Conservation (phyloP, 2,888 invertebrate genomes). For the Philopedon plagiatum region DNA sequence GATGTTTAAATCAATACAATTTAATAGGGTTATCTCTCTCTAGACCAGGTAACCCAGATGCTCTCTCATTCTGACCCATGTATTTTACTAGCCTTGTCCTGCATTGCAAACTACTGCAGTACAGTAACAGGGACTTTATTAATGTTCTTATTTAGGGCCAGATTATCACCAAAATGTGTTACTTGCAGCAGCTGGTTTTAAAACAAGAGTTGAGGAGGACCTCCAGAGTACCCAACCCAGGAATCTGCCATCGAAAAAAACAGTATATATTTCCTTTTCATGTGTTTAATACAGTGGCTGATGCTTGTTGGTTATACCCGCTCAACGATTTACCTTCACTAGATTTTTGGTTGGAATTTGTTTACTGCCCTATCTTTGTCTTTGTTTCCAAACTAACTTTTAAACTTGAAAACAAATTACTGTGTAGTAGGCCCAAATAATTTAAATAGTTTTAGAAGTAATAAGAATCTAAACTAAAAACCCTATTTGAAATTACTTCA, state of each 20-base stretch:
- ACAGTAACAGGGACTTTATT: slow-evolving; percentile 60
- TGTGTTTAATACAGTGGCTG: slow-evolving; percentile 70
- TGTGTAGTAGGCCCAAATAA: too few relatives aligned
- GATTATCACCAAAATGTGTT: slow-evolving; percentile 68
- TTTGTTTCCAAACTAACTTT: slow-evolving; percentile 23
- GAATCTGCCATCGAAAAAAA: slow-evolving; percentile 64
- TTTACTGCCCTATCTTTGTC: slow-evolving; percentile 64
- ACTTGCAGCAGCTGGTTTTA: slow-evolving; percentile 68
- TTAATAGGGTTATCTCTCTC: slow-evolving; percentile 66
- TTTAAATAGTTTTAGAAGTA: too few relatives aligned
- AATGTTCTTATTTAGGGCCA: slow-evolving; percentile 63
- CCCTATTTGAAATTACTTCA: too few relatives aligned
- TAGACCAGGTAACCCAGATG: slow-evolving; percentile 63
- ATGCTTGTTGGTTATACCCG: slow-evolving; percentile 71
- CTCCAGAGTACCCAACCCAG: slow-evolving; percentile 58
- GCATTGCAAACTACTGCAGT: slow-evolving; percentile 67
- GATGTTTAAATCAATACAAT: slow-evolving; percentile 68
- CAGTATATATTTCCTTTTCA: slow-evolving; percentile 71
- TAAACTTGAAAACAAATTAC: not conserved
- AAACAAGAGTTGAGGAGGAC: slow-evolving; percentile 63
- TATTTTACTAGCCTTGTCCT: slow-evolving; percentile 68
- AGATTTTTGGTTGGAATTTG: slow-evolving; percentile 69
- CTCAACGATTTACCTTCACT: slow-evolving; percentile 71
- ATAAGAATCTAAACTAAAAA: too few relatives aligned
- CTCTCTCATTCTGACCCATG: slow-evolving; percentile 64